Conservation (phyloP, 37 sponge, comb jelly and placozoan genomes). For the Halisarca cf. caerulea region DNA sequence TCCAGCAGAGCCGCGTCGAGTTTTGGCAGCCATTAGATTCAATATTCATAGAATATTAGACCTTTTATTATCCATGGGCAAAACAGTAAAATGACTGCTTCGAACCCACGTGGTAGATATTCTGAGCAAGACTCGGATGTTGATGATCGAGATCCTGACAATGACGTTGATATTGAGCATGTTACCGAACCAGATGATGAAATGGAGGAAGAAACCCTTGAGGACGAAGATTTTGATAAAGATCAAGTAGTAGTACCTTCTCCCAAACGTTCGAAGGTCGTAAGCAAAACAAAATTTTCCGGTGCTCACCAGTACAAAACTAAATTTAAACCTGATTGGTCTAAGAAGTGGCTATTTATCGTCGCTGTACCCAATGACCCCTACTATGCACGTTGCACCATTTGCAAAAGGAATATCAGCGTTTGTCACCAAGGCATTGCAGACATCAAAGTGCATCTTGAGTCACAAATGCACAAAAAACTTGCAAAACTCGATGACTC, state of each 20-base stretch:
- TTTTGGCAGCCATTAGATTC: too few species aligned
- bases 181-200: neutral
- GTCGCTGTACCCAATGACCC: slow-evolving; percentile 8
- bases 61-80: too few species aligned
- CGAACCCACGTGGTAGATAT: neutral
- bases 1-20: too few species aligned
- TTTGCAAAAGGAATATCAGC: slow-evolving; percentile 30
- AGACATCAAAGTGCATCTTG: slow-evolving; percentile 44
- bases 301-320: slow-evolving; percentile 51
- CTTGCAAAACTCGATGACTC: slow-evolving; percentile 1
- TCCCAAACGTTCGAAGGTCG: neutral
- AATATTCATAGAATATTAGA: too few species aligned
- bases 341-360: slow-evolving; percentile 43
- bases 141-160: neutral
- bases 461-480: slow-evolving; percentile 23
- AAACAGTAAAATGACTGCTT: neutral
- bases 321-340: slow-evolving; percentile 42
- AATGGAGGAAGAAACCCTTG: too few species aligned
- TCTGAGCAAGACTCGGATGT: neutral
- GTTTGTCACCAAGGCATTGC: slow-evolving; percentile 54
- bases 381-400: slow-evolving; percentile 14
- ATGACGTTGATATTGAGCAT: neutral
- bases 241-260: neutral
- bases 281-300: neutral
- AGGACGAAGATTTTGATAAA: neutral